Evolutionary conservation across 1,140 invertebrate genomes (phyloP), one percentile per base, ranked within the genome.

Genomic region (Drosophila trapezifrons): DNA sequence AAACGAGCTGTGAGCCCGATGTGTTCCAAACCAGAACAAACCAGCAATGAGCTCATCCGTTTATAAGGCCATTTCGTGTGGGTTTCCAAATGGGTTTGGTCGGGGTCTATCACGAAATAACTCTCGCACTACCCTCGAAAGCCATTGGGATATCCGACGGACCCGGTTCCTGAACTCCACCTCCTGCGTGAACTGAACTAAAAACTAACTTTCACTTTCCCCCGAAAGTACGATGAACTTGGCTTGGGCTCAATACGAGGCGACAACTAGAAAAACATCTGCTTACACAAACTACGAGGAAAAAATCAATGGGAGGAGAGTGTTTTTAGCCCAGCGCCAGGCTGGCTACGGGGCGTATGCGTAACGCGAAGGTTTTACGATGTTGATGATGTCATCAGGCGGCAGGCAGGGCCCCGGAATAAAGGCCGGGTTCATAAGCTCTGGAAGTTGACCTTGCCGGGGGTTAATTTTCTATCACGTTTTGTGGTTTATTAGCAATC

Each of bases 121-220:
- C 35, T 46, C 27, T 20, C 64, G 4, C 15, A 20, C 8, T 29
- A 29, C 15, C 37, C 12, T 40, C 27, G 59, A 43, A 66, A 64
- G 51, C 46, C n/a, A 67, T 57, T 56, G 29, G 27, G 27, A 67
- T 69, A 78, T 78, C 71, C 71, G 29, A 47, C 38, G 55, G 38
- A 29, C 66, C 60, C 42, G 55, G 18, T 58, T 42, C 22, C 64
- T 13, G 32, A 52, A 32, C 27, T 17, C 46, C 38, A 22, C 22
- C 38, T 42, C 20, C 32, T 25, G 25, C 40, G 29, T 32, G 22
- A 32, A 66, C 10, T 17, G 43, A 72, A 76, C 17, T 63, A 22
- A 52, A 59, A 82, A 83, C 75, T 86, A 82, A 87, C 83, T 86
- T 86, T 86, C 79, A 82, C 82, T 87, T 76, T 78, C 56, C 42